Evolutionary conservation across 2,113 vertebrate species (phyloP), one percentile per base, ranked within the genome.

Genomic region (Percina caprodes): DNA sequence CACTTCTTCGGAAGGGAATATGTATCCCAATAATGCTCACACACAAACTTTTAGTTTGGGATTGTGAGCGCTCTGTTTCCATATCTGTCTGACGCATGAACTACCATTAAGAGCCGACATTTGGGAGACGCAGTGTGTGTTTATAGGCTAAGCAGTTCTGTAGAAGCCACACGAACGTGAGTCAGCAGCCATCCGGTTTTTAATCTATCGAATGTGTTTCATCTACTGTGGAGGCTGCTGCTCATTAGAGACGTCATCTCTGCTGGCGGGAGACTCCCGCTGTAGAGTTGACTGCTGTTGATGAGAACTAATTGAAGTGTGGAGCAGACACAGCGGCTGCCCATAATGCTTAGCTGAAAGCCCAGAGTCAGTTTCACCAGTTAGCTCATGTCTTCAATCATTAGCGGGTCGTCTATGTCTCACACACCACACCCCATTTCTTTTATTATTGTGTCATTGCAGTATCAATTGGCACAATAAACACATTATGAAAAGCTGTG

Each of bases 231-330:
- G 56, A 30, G 19, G 35, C 68, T 66, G 60, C 55, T 55, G 65
- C 58, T 75, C 35, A 48, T 52, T 30, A 74, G 33, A 55, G 48
- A 42, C 48, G 9, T 49, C 16, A 0, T 24, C 24, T 56, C 12
- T 26, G 0, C 42, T 23, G 39, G 14, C 48, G 12, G 68, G 46
- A 67, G 54, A 24, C 54, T n/a, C 26, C 5, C 12, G 6, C 2
- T 65, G 46, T 14, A 10, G 12, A 26, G 49, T 33, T 66, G 13
- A 30, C 61, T 72, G 51, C 24, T 58, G 76, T 35, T 85, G 39
- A 67, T 67, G n/a, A 8, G 21, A 35, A 18, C 45, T 66, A 60
- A 74, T 48, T 77, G 70, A 42, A 48, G 46, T 23, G 55, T 19
- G 63, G 48, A 52, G 69, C 56, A 52, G 82, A 55, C n/a, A 15